phyloP scores from a whole-genome alignment of 2,113 vertebrate genomes.

The Natator depressus region DNA sequence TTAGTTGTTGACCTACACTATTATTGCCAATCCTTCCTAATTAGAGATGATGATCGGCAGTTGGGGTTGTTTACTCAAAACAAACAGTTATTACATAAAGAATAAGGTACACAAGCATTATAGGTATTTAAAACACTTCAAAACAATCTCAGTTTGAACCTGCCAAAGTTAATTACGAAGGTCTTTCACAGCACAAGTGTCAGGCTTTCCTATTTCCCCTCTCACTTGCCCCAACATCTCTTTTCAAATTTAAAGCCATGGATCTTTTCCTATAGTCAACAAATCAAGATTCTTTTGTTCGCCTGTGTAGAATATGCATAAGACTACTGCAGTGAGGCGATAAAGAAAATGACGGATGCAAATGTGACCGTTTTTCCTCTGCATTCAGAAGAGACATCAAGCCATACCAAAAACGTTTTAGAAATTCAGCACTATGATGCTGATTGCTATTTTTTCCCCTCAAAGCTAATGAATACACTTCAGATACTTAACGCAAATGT shows the following conservation, averaged over 20 bases:
- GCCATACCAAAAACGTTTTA: slow-evolving; percentile 17
- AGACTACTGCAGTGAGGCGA: slow-evolving; percentile 38
- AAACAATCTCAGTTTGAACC: slow-evolving; percentile 1
- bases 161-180: slow-evolving; percentile 46
- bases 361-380: slow-evolving; percentile 46
- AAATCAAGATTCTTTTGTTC: slow-evolving; percentile 68
- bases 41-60: neutral
- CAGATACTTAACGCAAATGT: slow-evolving; percentile 26
- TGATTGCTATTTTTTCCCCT: neutral
- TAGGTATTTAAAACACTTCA: slow-evolving; percentile 7
- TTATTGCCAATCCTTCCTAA: neutral
- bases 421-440: slow-evolving; percentile 33
- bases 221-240: slow-evolving; percentile 3
- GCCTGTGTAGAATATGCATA: neutral
- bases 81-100: neutral
- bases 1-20: neutral
- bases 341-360: slow-evolving; percentile 62
- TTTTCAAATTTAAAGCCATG: neutral
- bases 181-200: slow-evolving; percentile 20
- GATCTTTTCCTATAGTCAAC: slow-evolving; percentile 41
- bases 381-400: slow-evolving; percentile 21
- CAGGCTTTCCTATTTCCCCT: slow-evolving; percentile 16
- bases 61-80: slow-evolving; percentile 17
- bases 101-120: neutral
- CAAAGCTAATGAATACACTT: slow-evolving; percentile 6